A percentile compares a stretch with the other conserved stretches of the same genome.
Conservation (phyloP, 2,113 vertebrate species). For the Tyto alba region DNA sequence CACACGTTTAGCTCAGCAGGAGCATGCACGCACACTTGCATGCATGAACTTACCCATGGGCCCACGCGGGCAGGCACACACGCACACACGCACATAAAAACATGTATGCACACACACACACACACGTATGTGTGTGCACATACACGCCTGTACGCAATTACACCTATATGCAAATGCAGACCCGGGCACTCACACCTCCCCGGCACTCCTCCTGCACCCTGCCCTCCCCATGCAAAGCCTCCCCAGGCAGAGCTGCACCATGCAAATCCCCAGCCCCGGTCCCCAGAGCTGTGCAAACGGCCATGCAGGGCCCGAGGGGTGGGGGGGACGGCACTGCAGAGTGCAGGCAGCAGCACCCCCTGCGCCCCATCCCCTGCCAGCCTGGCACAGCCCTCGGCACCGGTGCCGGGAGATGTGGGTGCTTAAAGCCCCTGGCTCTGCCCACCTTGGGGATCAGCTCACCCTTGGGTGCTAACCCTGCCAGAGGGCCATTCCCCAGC, state of each 20-base stretch:
- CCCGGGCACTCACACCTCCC: rapidly evolving
- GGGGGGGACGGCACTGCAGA: neutral
- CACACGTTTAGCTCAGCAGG: rapidly evolving
- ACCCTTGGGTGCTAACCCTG: neutral
- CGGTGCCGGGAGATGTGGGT: neutral
- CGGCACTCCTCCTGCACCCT: neutral
- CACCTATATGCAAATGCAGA: neutral
- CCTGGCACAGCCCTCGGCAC: neutral
- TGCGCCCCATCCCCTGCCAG: neutral
- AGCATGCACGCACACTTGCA: neutral
- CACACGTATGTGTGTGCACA: rapidly evolving
- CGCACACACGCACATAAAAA: no score
- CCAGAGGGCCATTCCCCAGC: neutral
- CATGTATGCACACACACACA: no score
- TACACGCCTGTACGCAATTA: no score
- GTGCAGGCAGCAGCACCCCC: neutral
- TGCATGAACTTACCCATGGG: no score
- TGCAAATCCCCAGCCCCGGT: neutral
- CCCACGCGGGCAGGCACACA: no score
- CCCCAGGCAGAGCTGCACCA: neutral
- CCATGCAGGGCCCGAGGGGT: neutral
- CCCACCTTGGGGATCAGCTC: rapidly evolving
- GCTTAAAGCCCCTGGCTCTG: neutral
- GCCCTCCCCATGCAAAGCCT: neutral
- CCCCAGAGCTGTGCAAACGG: neutral